Percentiles rank a stretch among this genome's conserved stretches.
Conservation (phyloP, 2,888 invertebrate genomes). For the Mongoloraphidia duomilia region DNA sequence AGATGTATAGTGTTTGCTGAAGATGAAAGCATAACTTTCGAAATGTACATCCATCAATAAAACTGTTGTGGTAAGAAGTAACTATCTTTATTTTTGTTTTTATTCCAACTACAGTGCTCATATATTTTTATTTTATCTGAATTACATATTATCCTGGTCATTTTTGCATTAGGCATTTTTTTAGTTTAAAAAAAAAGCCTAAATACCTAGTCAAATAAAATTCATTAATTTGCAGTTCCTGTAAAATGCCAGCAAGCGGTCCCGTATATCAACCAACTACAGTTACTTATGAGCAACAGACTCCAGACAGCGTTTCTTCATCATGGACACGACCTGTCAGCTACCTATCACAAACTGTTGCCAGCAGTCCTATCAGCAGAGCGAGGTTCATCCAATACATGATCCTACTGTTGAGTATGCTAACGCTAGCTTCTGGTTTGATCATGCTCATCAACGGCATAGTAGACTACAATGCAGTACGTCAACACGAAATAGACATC, state of each 20-base stretch:
- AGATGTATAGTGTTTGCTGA: too few relatives aligned
- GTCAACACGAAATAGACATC: slow-evolving; percentile 23
- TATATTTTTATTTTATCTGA: too few relatives aligned
- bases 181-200: too few relatives aligned
- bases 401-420: slow-evolving; percentile 18
- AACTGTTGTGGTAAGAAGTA: too few relatives aligned
- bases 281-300: slow-evolving; percentile 49
- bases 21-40: too few relatives aligned
- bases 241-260: slow-evolving; percentile 49
- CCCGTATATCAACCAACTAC: slow-evolving; percentile 69
- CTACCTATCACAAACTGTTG: slow-evolving; percentile 31
- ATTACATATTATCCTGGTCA: too few relatives aligned
- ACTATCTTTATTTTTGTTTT: too few relatives aligned
- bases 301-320: slow-evolving; percentile 18
- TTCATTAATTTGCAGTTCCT: background rate
- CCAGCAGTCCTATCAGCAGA: slow-evolving; percentile 29
- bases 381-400: slow-evolving; percentile 22
- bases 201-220: background rate
- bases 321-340: slow-evolving; percentile 23
- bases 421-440: slow-evolving; percentile 31
- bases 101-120: too few relatives aligned
- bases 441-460: slow-evolving; percentile 48
- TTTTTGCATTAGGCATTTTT: too few relatives aligned
- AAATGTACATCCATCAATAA: too few relatives aligned
- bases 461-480: slow-evolving; percentile 38